Evolutionary conservation across 2,888 invertebrate genomes (phyloP), one percentile per base, ranked within the genome.

Genomic region (Patella ulyssiponensis): DNA sequence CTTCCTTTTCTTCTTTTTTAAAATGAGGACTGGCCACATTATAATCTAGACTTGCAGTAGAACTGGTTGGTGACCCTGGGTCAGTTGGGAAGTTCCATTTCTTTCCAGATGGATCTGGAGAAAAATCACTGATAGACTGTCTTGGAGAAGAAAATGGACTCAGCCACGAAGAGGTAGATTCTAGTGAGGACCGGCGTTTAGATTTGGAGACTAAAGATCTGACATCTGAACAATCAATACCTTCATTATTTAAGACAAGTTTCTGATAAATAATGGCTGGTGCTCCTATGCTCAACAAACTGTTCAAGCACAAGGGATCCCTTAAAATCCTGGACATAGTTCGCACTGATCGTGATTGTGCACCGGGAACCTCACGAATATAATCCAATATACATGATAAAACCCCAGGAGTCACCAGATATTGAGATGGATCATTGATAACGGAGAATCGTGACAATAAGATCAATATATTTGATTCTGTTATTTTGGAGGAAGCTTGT

Each of bases 401-500:
- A 1, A 82, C 83, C 64, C 84, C 82, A 72, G 75, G 78, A 12
- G 84, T 82, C 1, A 86, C 84, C 52, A 88, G 75, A 71, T 85
- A 77, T 17, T 80, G 79, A 51, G 84, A 84, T 14, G 86, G 86
- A 78, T 88, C 84, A 44, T 84, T 85, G 81, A 86, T 87, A 27
- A 87, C 86, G 7, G 91, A 90, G 12, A 90, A 80, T 69, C 87
- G 77, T 1, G 88, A 88, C 17, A 91, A 73, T 54, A 90, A 79
- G 33, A 86, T 86, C 33, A 89, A 77, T 64, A 90, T 87, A 73
- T 88, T 88, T 27, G 81, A 79, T 73, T 88, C 88, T 4, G 83
- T 85, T 11, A 74, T 75, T 71, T 74, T 77, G 54, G 76, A 27
- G 20, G 58, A 76, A 23, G 56, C 20, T 7, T 75, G 75, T 53